Evolutionary conservation across 2,888 invertebrate genomes (phyloP), one percentile per base, ranked within the genome.

Genomic region (Itoplectis maculator): DNA sequence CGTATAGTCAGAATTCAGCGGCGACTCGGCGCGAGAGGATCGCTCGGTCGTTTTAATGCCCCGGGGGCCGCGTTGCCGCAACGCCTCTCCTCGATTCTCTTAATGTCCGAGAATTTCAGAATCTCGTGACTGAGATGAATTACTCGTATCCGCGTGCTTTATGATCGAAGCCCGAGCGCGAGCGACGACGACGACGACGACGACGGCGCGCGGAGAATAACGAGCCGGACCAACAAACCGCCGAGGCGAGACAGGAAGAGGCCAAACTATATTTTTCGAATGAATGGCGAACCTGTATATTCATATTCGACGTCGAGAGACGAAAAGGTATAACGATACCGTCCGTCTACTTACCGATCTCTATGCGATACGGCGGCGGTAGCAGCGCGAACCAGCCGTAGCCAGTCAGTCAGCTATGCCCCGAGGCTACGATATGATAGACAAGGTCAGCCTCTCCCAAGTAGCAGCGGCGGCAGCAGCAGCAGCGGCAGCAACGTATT

Each of bases 381-480:
- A 84, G 84, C 86, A 81, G 85, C 82, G 83, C 82, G 78, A 82
- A 79, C 76, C 9, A 61, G 37, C 35, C 11, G 29, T n/a, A 91
- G 88, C 90, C 89, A 89, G 90, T 90, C 90, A 89, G 91, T 90
- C 90, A 90, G 89, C 89, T 90, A 91, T 90, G 88, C 89, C 92
- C 87, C 88, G 89, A 91, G 92, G 92, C 92, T 90, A 89, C 87
- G 86, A 87, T 89, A 87, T 91, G 92, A 92, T 92, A 92, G 92
- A 92, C 92, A 92, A 92, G 92, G 92, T 91, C 92, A 92, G 89
- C 91, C 90, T 91, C 90, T 92, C 88, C 83, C 86, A 83, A 61
- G 37, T 35, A 6, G 18, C 35, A 59, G n/a, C 54, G 5, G 54
- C 13, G 4, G 29, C 29, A 15, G 29, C 29, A 29, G 29, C 29